Percentiles rank a stretch among this genome's conserved stretches.
Evolutionary conservation across 2,888 invertebrate genomes (phyloP).

Genomic region (Chydorus sphaericus): DNA sequence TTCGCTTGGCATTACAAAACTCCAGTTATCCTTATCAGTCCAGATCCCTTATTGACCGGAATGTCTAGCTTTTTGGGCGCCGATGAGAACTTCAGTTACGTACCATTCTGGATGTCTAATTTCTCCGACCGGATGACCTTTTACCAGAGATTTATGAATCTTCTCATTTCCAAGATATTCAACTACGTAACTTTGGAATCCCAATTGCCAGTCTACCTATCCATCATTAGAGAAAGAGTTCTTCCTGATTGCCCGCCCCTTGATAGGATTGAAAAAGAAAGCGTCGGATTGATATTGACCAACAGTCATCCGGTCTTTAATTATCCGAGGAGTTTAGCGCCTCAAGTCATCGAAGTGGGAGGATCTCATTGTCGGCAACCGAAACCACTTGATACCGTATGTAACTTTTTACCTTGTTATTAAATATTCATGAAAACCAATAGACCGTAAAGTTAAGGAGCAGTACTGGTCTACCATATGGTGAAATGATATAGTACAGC

Average conservation of each 20-base stretch:
- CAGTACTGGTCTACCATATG: too few relatives aligned
- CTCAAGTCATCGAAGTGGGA: slow-evolving; percentile 19
- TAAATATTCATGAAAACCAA: too few relatives aligned
- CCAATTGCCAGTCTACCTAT: not conserved
- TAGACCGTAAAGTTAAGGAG: too few relatives aligned
- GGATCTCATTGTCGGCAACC: slow-evolving; percentile 22
- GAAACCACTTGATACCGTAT: slow-evolving; percentile 28
- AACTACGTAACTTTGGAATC: not conserved
- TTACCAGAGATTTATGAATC: slow-evolving; percentile 22
- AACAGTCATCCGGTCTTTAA: slow-evolving; percentile 18
- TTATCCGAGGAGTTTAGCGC: slow-evolving; percentile 16
- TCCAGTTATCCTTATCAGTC: slow-evolving; percentile 4
- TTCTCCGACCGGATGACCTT: slow-evolving; percentile 23
- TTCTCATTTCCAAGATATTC: slow-evolving; percentile 25
- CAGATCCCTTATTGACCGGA: not conserved
- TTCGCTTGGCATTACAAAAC: slow-evolving; percentile 2
- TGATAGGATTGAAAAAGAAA: slow-evolving; percentile 26
- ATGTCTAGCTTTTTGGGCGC: slow-evolving; percentile 1
- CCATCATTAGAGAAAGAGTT: not conserved
- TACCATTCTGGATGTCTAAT: slow-evolving; percentile 18
- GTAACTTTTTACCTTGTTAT: too few relatives aligned
- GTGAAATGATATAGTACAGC: too few relatives aligned
- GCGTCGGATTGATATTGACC: slow-evolving; percentile 28
- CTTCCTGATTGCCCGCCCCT: not conserved
- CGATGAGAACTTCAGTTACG: slow-evolving; percentile 4